Conservation (phyloP, 1,140 invertebrate genomes). For the Spodoptera frugiperda region DNA sequence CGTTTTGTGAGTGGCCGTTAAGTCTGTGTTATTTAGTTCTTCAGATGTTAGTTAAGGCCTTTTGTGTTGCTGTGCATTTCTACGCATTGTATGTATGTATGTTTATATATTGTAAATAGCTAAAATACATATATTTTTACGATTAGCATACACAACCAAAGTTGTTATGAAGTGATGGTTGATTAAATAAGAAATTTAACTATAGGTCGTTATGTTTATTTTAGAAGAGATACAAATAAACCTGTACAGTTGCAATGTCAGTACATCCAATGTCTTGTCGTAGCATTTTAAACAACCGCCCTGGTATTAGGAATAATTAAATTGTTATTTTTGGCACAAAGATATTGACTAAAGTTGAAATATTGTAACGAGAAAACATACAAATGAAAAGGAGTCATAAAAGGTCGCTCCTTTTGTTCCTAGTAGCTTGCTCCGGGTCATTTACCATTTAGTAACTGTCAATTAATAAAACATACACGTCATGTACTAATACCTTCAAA, state of each 20-base stretch:
- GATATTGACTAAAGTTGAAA: conserved; percentile 53
- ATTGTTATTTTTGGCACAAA: conserved; percentile 78
- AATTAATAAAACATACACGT: conserved; percentile 74
- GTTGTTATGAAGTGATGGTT: conserved; percentile 86
- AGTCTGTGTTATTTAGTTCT: conserved; percentile 84
- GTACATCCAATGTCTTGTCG: conserved; percentile 72
- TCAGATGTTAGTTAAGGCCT: conserved; percentile 79
- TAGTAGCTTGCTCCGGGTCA: conserved; percentile 75
- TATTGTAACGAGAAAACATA: conserved; percentile 54
- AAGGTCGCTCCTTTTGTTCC: conserved; percentile 76
- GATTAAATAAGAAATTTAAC: conserved; percentile 83
- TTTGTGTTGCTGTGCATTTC: conserved; percentile 85
- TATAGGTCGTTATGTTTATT: conserved; percentile 84
- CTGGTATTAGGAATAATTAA: conserved; percentile 82
- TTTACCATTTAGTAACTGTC: conserved; percentile 72
- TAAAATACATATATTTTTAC: conserved; percentile 86
- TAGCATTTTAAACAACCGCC: conserved; percentile 78
- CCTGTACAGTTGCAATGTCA: conserved; percentile 68
- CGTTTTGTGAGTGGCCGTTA: conserved; percentile 75
- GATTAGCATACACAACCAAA: conserved; percentile 85
- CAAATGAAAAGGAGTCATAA: conserved; percentile 64
- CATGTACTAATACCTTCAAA: conserved; percentile 62
- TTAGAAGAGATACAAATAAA: conserved; percentile 73
- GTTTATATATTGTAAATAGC: conserved; percentile 84
- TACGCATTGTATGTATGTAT: conserved; percentile 84